Conservation (phyloP, 2,888 invertebrate genomes). For the Ennomos fuscantarius region DNA sequence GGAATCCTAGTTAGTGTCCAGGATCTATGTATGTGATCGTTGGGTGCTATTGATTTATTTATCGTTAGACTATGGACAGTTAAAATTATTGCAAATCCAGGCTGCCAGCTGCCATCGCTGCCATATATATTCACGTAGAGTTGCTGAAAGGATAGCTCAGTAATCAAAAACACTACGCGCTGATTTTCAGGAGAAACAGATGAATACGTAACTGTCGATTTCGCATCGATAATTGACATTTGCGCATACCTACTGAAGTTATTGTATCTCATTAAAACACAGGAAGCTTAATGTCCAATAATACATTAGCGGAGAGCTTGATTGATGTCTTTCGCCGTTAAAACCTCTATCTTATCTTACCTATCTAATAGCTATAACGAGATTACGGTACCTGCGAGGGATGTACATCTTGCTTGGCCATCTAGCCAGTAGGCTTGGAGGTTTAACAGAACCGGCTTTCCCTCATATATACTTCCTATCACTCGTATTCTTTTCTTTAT, state of each 20-base stretch:
- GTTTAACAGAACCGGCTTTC: constrained; percentile 17
- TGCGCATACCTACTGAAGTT: constrained; percentile 17
- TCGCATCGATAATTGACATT: background rate
- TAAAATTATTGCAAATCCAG: too few relatives aligned
- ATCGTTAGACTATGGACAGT: too few relatives aligned
- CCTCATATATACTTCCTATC: constrained; percentile 1
- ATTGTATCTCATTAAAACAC: constrained; percentile 43
- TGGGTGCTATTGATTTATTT: too few relatives aligned
- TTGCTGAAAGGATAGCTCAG: too few relatives aligned
- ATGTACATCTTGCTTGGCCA: constrained; percentile 64
- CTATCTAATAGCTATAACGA: constrained; percentile 74
- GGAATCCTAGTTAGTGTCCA: too few relatives aligned
- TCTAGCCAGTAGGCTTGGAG: constrained; percentile 28
- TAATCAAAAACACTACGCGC: too few relatives aligned
- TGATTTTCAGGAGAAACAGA: background rate
- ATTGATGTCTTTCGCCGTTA: constrained; percentile 74
- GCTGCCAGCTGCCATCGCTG: too few relatives aligned
- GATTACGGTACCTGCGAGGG: constrained; percentile 70
- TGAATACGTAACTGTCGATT: too few relatives aligned
- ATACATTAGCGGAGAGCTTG: constrained; percentile 53
- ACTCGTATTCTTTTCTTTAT: constrained; percentile 5
- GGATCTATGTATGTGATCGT: too few relatives aligned
- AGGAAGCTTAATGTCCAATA: constrained; percentile 54
- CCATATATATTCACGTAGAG: too few relatives aligned
- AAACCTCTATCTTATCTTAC: constrained; percentile 68